Evolutionary conservation across 2,113 vertebrate species (phyloP).

Genomic region (Chaetops frenatus): DNA sequence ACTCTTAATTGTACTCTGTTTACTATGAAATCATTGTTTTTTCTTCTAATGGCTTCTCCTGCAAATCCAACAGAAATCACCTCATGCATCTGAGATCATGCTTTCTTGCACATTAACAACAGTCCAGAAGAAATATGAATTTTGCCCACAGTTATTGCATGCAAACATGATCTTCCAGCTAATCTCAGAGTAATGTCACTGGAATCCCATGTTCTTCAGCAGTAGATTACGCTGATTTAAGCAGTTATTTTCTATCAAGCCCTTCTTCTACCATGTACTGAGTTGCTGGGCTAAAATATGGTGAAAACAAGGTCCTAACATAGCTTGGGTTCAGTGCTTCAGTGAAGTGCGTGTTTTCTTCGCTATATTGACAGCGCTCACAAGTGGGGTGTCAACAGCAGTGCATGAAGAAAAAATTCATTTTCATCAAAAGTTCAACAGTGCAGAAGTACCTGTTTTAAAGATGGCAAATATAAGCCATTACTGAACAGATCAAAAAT

Average conservation of each 20-base stretch:
- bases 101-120: constrained; percentile 32
- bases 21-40: constrained; percentile 41
- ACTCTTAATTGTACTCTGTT: constrained; percentile 34
- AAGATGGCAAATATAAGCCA: neutral
- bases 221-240: constrained; percentile 7
- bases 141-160: constrained; percentile 8
- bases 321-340: neutral
- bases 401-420: neutral
- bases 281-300: neutral
- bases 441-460: neutral
- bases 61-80: neutral
- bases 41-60: neutral
- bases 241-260: neutral
- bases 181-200: neutral
- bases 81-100: neutral
- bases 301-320: neutral
- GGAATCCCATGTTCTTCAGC: constrained; percentile 14
- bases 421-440: neutral
- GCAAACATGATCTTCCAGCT: neutral
- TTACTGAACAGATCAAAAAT: neutral
- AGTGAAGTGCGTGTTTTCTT: accelerated
- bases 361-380: neutral
- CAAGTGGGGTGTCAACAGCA: neutral
- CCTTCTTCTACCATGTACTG: neutral
- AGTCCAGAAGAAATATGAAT: constrained; percentile 11